These are phyloP conservation scores for Cylloceria caligata DNA, from an alignment of 2,888 invertebrate species.

Conservation along the genomic window DNA sequence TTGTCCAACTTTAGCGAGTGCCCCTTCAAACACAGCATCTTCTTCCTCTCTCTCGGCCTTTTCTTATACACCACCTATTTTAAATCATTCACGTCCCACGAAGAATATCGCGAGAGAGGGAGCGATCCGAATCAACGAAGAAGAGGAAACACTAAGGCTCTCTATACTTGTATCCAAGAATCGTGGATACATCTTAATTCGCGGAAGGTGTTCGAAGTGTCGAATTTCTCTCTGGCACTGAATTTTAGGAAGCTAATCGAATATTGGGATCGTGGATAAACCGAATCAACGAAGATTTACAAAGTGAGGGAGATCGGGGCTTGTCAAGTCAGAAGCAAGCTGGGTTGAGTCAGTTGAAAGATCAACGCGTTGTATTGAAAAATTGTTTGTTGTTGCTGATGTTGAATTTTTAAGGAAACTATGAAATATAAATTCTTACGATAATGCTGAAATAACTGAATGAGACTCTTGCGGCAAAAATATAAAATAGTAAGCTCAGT, in stretches of 20 bases:
- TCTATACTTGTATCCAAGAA: constrained; percentile 54
- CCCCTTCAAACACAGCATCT: constrained; percentile 52
- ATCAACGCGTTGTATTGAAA: background rate
- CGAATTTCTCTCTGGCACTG: constrained; percentile 54
- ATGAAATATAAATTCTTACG: no score
- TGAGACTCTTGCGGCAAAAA: no score
- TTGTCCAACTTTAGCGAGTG: constrained; percentile 54
- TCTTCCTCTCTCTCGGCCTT: constrained; percentile 30
- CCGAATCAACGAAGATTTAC: background rate
- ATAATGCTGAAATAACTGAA: no score
- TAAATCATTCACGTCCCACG: constrained; percentile 64
- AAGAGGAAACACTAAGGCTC: constrained; percentile 57
- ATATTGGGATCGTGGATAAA: constrained; percentile 25
- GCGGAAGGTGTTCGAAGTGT: constrained; percentile 51
- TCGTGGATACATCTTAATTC: constrained; percentile 50
- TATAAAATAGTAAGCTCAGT: no score
- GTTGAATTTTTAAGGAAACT: no score
- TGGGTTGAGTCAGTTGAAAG: background rate
- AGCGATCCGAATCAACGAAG: constrained; percentile 35
- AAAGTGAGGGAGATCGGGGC: background rate
- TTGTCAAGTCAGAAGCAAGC: background rate
- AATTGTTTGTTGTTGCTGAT: no score
- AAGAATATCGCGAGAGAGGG: constrained; percentile 21
- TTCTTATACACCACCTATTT: constrained; percentile 45
- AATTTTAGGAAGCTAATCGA: constrained; percentile 25